Conservation (phyloP, 2,797 vertebrate species). For the Gallirallus australis region DNA sequence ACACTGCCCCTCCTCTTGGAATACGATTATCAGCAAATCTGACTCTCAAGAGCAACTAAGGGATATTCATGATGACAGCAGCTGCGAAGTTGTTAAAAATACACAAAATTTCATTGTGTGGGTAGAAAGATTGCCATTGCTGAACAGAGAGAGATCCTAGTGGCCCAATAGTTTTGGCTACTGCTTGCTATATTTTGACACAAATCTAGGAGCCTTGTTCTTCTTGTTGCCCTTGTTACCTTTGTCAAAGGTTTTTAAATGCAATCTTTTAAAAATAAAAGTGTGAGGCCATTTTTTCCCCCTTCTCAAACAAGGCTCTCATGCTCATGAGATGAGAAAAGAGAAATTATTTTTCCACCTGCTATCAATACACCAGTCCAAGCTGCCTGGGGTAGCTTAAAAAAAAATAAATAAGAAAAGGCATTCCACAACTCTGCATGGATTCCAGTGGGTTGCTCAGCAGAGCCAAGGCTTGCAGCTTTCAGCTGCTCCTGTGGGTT, state of each 20-base stretch:
- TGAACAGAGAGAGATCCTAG: constrained; percentile 46
- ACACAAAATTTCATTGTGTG: constrained; percentile 42
- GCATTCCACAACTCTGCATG: constrained; percentile 17
- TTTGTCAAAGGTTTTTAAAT: neutral
- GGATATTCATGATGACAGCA: constrained; percentile 34
- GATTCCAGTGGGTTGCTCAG: constrained; percentile 30
- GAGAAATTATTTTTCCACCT: constrained; percentile 38
- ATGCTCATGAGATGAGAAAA: neutral
- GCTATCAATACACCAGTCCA: constrained; percentile 7
- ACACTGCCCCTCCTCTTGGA: neutral
- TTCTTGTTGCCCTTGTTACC: neutral
- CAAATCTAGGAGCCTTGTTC: neutral
- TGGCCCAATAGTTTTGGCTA: neutral
- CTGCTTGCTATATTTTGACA: constrained; percentile 34
- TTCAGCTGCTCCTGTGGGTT: constrained; percentile 49
- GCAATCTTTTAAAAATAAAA: neutral
- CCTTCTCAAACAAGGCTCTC: neutral
- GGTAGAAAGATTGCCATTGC: constrained; percentile 9
- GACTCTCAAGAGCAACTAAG: neutral
- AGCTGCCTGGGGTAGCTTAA: constrained; percentile 9
- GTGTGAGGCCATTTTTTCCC: neutral
- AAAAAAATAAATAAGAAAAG: neutral
- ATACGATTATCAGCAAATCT: constrained; percentile 1
- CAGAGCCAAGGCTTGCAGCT: constrained; percentile 52
- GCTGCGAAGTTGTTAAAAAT: constrained; percentile 67